Conservation (phyloP, 1,140 invertebrate species). For the Brevipalpus yothersi region DNA sequence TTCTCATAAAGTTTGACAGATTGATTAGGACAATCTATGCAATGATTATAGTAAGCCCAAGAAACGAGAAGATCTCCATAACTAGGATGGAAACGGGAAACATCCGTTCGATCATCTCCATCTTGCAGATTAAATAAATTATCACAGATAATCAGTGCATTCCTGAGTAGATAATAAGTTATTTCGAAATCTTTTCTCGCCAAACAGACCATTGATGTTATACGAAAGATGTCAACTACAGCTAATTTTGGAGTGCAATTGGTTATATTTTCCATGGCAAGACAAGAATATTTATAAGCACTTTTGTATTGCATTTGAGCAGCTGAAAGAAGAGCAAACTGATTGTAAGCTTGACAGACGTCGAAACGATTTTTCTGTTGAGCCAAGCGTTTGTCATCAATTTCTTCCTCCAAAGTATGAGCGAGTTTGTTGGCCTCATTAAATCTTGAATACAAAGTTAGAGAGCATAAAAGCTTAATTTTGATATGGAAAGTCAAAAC, state of each 20-base stretch:
- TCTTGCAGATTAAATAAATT: slow-evolving; percentile 7
- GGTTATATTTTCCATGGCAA: slow-evolving; percentile 35
- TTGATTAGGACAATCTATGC: slow-evolving; percentile 55
- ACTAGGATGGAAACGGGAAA: slow-evolving; percentile 32
- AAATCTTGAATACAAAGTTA: background rate
- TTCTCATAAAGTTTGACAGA: slow-evolving; percentile 59
- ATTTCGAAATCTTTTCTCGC: slow-evolving; percentile 53
- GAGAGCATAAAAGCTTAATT: background rate
- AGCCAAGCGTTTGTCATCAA: background rate
- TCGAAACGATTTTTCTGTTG: slow-evolving; percentile 18
- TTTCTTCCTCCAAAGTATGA: background rate
- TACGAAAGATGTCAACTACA: slow-evolving; percentile 48
- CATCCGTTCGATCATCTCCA: background rate
- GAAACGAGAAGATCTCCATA: slow-evolving; percentile 57
- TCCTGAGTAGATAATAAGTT: slow-evolving; percentile 49
- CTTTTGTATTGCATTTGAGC: slow-evolving; percentile 53
- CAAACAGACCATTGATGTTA: slow-evolving; percentile 59
- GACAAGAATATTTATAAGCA: slow-evolving; percentile 37
- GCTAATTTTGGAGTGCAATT: slow-evolving; percentile 14
- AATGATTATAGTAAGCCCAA: slow-evolving; percentile 67
- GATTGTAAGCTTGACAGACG: slow-evolving; percentile 42
- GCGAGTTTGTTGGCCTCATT: background rate
- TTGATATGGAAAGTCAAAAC: background rate
- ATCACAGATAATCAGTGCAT: slow-evolving; percentile 44
- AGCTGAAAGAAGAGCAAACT: slow-evolving; percentile 51